Conservation (phyloP, 2,888 invertebrate species). For the Nymphalis urticae region DNA sequence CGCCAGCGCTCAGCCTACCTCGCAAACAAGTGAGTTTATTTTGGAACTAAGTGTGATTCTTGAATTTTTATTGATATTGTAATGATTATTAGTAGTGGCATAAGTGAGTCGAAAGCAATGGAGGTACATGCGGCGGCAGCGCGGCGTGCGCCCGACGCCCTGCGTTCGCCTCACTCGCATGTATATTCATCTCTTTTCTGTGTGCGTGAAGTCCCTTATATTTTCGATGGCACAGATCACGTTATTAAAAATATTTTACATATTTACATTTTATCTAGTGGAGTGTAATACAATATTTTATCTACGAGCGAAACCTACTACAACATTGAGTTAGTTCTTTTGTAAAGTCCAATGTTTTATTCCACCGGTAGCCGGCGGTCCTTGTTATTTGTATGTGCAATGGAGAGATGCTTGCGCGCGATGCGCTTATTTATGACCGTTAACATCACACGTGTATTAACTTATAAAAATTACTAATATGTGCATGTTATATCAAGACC, state of each 20-base stretch:
- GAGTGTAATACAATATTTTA: slow-evolving; percentile 81
- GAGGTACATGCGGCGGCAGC: slow-evolving; percentile 56
- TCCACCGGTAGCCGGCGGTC: slow-evolving; percentile 78
- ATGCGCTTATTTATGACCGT: slow-evolving; percentile 51
- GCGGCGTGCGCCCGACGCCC: slow-evolving; percentile 42
- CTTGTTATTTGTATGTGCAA: slow-evolving; percentile 78
- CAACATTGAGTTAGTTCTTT: slow-evolving; percentile 81
- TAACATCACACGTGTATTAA: slow-evolving; percentile 46
- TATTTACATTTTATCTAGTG: slow-evolving; percentile 81
- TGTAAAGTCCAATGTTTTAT: slow-evolving; percentile 80
- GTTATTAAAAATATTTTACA: slow-evolving; percentile 80
- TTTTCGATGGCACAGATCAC: slow-evolving; percentile 79
- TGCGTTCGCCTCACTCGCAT: slow-evolving; percentile 49
- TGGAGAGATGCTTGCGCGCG: slow-evolving; percentile 60
- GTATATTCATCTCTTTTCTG: slow-evolving; percentile 66
- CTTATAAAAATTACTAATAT: too few relatives aligned
- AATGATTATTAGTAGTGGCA: slow-evolving; percentile 81
- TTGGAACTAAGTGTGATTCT: slow-evolving; percentile 89
- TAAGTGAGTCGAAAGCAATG: slow-evolving; percentile 74
- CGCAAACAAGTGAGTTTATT: slow-evolving; percentile 89
- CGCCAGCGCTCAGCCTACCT: slow-evolving; percentile 84
- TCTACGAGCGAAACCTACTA: slow-evolving; percentile 81
- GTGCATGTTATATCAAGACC: too few relatives aligned
- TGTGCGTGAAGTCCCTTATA: slow-evolving; percentile 79
- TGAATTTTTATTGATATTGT: slow-evolving; percentile 83